Percentiles rank a stretch among this genome's conserved stretches.
These are phyloP conservation scores for Cordilura impudica DNA, from an alignment of 2,888 invertebrate species.

Conservation along the genomic window DNA sequence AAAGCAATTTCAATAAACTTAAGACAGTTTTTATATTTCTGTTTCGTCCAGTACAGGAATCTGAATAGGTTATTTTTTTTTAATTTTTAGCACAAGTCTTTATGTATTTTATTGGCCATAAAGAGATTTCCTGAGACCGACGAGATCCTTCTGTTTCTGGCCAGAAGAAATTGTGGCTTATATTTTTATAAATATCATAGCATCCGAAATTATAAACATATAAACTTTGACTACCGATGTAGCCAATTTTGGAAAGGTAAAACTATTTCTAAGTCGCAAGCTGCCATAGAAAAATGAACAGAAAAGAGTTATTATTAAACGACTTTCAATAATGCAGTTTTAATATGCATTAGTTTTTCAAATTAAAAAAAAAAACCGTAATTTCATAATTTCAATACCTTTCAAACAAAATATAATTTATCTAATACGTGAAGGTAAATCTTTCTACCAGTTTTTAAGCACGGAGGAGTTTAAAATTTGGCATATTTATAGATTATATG, in stretches of 20 bases:
- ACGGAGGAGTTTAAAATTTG: too few relatives aligned
- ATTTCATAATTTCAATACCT: too few relatives aligned
- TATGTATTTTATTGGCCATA: slow-evolving; percentile 27
- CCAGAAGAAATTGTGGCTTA: slow-evolving; percentile 63
- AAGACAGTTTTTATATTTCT: too few relatives aligned
- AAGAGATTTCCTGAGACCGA: slow-evolving; percentile 60
- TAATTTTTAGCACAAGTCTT: slow-evolving; percentile 33
- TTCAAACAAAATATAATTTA: too few relatives aligned
- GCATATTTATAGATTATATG: too few relatives aligned
- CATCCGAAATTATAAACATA: slow-evolving; percentile 55
- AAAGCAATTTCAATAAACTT: slow-evolving; percentile 56
- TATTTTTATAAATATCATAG: slow-evolving; percentile 60
- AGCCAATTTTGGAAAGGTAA: slow-evolving; percentile 60
- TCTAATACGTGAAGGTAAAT: too few relatives aligned
- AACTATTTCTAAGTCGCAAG: slow-evolving; percentile 66
- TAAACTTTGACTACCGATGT: slow-evolving; percentile 51
- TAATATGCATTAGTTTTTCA: too few relatives aligned
- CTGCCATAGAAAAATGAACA: too few relatives aligned
- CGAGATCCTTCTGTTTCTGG: slow-evolving; percentile 66
- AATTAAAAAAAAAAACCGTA: too few relatives aligned
- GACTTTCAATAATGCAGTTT: too few relatives aligned
- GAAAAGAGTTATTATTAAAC: too few relatives aligned
- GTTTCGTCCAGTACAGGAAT: slow-evolving; percentile 28
- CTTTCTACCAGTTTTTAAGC: too few relatives aligned
- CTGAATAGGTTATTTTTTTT: slow-evolving; percentile 18